Evolutionary conservation across 2,888 invertebrate genomes (phyloP).

Genomic region (Eupeodes latifasciatus): DNA sequence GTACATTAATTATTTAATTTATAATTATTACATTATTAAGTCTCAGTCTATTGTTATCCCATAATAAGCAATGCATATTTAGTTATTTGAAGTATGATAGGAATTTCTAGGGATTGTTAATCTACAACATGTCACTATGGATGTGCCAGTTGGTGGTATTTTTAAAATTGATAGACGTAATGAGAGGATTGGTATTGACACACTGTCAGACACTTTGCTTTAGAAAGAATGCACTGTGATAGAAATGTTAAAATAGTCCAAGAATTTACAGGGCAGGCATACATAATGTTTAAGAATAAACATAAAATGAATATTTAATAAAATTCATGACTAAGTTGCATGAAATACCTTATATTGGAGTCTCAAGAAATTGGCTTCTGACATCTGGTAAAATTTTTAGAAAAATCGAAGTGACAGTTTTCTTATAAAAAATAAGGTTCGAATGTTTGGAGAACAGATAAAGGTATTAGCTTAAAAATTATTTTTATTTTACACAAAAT

Average conservation of each 20-base stretch:
- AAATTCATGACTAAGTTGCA: no score
- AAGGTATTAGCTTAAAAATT: no score
- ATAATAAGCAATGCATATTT: no score
- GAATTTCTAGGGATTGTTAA: conserved; percentile 25
- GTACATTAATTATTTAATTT: conserved; percentile 81
- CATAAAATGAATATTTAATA: no score
- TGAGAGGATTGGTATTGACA: conserved; percentile 19
- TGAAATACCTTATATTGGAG: no score
- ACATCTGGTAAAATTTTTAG: no score
- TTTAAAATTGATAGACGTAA: conserved; percentile 30
- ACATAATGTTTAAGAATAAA: background rate
- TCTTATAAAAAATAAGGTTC: no score
- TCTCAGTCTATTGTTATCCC: background rate
- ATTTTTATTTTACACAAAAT: no score
- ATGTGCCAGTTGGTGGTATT: background rate
- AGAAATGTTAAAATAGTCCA: background rate
- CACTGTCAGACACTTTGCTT: conserved; percentile 21
- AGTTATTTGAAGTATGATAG: conserved; percentile 16
- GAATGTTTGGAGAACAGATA: no score
- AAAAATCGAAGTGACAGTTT: no score
- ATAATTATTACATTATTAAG: conserved; percentile 28
- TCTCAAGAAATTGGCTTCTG: no score
- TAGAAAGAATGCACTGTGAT: background rate
- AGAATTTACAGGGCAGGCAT: background rate
- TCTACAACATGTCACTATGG: background rate